Evolutionary conservation across 2,113 vertebrate species (phyloP), one percentile per base, ranked within the genome.

Genomic region (Zingel zingel): DNA sequence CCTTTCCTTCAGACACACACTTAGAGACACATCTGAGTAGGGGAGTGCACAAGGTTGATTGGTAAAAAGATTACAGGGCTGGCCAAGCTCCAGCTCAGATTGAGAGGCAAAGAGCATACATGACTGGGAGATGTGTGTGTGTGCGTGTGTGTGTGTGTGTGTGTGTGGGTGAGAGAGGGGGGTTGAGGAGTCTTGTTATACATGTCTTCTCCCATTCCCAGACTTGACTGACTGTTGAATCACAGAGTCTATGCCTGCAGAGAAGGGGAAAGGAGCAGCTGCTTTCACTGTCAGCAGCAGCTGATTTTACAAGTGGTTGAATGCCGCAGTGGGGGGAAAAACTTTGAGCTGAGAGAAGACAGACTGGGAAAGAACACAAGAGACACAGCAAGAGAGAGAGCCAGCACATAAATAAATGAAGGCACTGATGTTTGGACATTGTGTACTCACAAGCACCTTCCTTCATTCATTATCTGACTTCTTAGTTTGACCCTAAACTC

Each of bases 41-140:
- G 59, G 30, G 74, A 74, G 86, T 61, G 82, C 72, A 64, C 50
- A 6, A 27, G 62, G 74, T 82, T 89, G 91, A 91, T 93, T 90
- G 88, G 90, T 91, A 68, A 75, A 89, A 88, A 91, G 86, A 92
- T 93, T 89, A 93, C 86, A 82, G 88, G 81, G 57, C 77, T 81
- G 77, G 84, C 86, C 65, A 33, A 78, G 79, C 70, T 88, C 84
- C 85, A 74, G 75, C 77, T 39, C 74, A 66, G 90, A 90, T 64
- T 91, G 90, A 88, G 86, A 88, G 77, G 62, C 53, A 74, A 61
- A 73, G 73, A 73, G 84, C 16, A 18, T 82, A 67, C 57, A 74
- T 88, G 89, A 92, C 85, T 88, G 79, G 77, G 59, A 33, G 33
- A 50, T 16, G 10, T 23, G 53, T 45, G 66, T 58, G 77, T 63